Conservation (phyloP, 2,888 invertebrate species). For the Chelonus formosanus region DNA sequence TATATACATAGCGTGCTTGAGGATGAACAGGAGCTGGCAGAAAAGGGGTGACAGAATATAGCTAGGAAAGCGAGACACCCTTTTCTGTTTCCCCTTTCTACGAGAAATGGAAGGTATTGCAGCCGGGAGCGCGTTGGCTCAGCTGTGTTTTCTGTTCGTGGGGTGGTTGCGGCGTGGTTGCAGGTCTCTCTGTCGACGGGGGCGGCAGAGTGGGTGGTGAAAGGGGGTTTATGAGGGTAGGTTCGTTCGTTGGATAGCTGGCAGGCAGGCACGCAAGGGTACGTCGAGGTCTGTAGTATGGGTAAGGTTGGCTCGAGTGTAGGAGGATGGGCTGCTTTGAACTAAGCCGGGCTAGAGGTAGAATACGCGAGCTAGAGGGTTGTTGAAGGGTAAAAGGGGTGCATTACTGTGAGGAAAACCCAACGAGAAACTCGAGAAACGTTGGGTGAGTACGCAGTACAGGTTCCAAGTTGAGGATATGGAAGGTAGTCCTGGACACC, state of each 20-base stretch:
- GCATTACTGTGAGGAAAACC: slow-evolving; percentile 41
- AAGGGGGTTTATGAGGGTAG: slow-evolving; percentile 44
- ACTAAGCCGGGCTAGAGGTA: slow-evolving; percentile 59
- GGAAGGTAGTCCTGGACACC: slow-evolving; percentile 60
- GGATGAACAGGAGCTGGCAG: slow-evolving; percentile 34
- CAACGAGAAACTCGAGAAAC: slow-evolving; percentile 41
- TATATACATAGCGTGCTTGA: slow-evolving; percentile 39
- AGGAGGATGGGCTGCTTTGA: slow-evolving; percentile 62
- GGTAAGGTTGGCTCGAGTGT: slow-evolving; percentile 56
- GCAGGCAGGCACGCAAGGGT: slow-evolving; percentile 59
- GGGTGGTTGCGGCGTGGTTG: slow-evolving; percentile 49
- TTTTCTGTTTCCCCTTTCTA: slow-evolving; percentile 38
- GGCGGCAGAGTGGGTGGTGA: slow-evolving; percentile 31
- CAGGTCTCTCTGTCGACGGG: slow-evolving; percentile 48
- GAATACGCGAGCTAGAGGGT: slow-evolving; percentile 21
- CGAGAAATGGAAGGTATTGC: slow-evolving; percentile 60
- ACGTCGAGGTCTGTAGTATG: slow-evolving; percentile 52
- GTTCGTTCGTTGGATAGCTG: slow-evolving; percentile 52
- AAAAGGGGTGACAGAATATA: slow-evolving; percentile 37
- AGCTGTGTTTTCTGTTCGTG: slow-evolving; percentile 63
- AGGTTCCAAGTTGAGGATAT: slow-evolving; percentile 51
- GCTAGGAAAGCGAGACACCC: slow-evolving; percentile 34
- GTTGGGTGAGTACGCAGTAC: slow-evolving; percentile 16
- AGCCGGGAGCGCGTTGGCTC: slow-evolving; percentile 58
- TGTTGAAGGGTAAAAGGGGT: slow-evolving; percentile 54